phyloP scores from a whole-genome alignment of 1,140 invertebrate species.

The Aphis craccivora region DNA sequence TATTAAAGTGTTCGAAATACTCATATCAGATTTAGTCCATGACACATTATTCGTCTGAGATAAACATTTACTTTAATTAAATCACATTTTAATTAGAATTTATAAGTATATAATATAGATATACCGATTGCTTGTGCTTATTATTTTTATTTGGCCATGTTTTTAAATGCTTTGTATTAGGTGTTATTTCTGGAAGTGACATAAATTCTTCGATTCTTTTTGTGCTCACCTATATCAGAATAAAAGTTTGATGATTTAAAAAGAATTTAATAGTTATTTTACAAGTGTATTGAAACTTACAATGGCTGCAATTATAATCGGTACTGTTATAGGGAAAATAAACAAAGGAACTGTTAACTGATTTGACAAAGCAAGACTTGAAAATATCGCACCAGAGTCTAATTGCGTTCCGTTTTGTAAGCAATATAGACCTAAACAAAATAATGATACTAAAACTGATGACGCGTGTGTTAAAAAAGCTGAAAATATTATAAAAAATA shows the following conservation, averaged over 20 bases:
- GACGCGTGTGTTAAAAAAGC: slow-evolving; percentile 79
- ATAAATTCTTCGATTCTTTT: slow-evolving; percentile 74
- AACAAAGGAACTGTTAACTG: slow-evolving; percentile 80
- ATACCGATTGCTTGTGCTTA: slow-evolving; percentile 40
- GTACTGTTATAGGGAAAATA: slow-evolving; percentile 80
- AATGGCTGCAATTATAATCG: slow-evolving; percentile 78
- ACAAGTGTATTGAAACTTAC: slow-evolving; percentile 65
- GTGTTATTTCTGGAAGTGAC: slow-evolving; percentile 69
- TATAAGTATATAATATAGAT: background rate
- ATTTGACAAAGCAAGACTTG: slow-evolving; percentile 80
- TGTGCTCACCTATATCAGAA: slow-evolving; percentile 70
- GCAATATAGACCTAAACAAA: slow-evolving; percentile 74
- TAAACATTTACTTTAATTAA: background rate
- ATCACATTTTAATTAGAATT: background rate
- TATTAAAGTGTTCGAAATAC: background rate
- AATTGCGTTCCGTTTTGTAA: slow-evolving; percentile 69
- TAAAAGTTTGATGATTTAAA: slow-evolving; percentile 56
- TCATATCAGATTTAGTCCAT: slow-evolving; percentile 43
- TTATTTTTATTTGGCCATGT: background rate
- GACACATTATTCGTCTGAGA: slow-evolving; percentile 47
- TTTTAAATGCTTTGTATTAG: slow-evolving; percentile 37
- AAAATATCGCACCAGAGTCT: slow-evolving; percentile 76
- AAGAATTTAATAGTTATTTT: background rate
- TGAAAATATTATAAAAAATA: slow-evolving; percentile 64
- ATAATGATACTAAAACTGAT: slow-evolving; percentile 75